Conservation (phyloP, 1,140 invertebrate genomes). For the Calephelis virginiensis region DNA sequence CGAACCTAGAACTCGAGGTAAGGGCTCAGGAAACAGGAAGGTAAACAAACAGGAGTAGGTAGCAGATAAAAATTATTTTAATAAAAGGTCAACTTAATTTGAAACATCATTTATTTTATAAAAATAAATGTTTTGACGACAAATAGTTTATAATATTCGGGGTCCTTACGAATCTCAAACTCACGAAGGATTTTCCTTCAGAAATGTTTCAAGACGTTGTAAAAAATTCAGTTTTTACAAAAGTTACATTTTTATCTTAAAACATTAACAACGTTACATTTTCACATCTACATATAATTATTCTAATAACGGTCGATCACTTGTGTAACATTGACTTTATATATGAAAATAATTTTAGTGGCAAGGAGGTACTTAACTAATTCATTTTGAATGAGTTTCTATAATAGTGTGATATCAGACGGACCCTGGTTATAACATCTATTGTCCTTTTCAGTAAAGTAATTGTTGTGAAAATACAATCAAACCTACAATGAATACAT, state of each 20-base stretch:
- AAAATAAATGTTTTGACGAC: conserved; percentile 79
- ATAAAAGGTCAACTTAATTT: conserved; percentile 46
- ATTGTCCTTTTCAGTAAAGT: conserved; percentile 13
- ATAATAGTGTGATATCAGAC: conserved; percentile 18
- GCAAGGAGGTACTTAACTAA: conserved; percentile 22
- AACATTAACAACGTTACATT: conserved; percentile 79
- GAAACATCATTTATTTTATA: conserved; percentile 77
- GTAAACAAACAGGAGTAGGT: neutral
- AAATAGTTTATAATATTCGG: conserved; percentile 77
- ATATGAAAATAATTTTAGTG: conserved; percentile 65
- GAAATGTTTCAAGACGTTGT: conserved; percentile 77
- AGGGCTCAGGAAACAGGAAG: too few species aligned
- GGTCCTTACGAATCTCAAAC: conserved; percentile 67
- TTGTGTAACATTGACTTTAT: conserved; percentile 62
- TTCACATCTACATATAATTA: conserved; percentile 70
- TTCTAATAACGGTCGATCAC: conserved; percentile 74
- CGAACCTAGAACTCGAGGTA: too few species aligned
- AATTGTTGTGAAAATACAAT: neutral
- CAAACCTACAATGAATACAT: neutral
- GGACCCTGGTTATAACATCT: conserved; percentile 20
- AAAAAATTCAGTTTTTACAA: conserved; percentile 78
- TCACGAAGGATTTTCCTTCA: conserved; percentile 52
- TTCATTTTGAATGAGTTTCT: conserved; percentile 12
- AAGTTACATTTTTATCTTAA: conserved; percentile 76
- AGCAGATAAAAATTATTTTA: neutral